Evolutionary conservation across 2,888 invertebrate species (phyloP).

Genomic region (Thymelicus lineola): DNA sequence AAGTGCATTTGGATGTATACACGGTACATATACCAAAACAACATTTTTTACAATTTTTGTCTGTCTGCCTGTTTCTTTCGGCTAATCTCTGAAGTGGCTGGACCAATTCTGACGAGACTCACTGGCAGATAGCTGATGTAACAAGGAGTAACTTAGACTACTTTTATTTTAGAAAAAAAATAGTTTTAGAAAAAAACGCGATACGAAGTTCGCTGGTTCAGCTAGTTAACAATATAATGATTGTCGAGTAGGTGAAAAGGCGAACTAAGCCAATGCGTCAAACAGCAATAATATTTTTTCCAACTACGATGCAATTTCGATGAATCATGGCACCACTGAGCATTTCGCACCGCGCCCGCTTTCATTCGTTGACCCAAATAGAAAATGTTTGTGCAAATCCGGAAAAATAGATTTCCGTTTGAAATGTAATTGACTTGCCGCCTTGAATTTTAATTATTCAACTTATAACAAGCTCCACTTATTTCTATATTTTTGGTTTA

Average conservation of each 20-base stretch:
- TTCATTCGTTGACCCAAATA: slow-evolving; percentile 64
- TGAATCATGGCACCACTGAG: slow-evolving; percentile 76
- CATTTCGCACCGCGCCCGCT: slow-evolving; percentile 60
- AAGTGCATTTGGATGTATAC: too few relatives aligned
- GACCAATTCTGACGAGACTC: too few relatives aligned
- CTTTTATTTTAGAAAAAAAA: too few relatives aligned
- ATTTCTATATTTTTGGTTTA: slow-evolving; percentile 1
- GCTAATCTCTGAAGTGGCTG: too few relatives aligned
- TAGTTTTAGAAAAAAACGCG: too few relatives aligned
- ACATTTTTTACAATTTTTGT: too few relatives aligned
- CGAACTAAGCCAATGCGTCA: slow-evolving; percentile 71
- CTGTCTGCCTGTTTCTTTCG: too few relatives aligned
- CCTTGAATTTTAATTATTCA: slow-evolving; percentile 39
- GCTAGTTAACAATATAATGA: not conserved
- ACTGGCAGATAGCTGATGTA: too few relatives aligned
- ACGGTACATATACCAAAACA: too few relatives aligned
- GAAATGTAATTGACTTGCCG: slow-evolving; percentile 43
- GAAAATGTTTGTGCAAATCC: slow-evolving; percentile 73
- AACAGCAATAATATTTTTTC: slow-evolving; percentile 81
- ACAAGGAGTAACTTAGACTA: too few relatives aligned
- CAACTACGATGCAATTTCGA: slow-evolving; percentile 81
- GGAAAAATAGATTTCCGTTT: slow-evolving; percentile 60
- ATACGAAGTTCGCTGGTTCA: too few relatives aligned
- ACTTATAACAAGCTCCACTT: slow-evolving; percentile 25
- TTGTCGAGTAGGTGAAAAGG: slow-evolving; percentile 42